Evolutionary conservation across 2,888 invertebrate species (phyloP).

Genomic region (Ophonus ardosiacus): DNA sequence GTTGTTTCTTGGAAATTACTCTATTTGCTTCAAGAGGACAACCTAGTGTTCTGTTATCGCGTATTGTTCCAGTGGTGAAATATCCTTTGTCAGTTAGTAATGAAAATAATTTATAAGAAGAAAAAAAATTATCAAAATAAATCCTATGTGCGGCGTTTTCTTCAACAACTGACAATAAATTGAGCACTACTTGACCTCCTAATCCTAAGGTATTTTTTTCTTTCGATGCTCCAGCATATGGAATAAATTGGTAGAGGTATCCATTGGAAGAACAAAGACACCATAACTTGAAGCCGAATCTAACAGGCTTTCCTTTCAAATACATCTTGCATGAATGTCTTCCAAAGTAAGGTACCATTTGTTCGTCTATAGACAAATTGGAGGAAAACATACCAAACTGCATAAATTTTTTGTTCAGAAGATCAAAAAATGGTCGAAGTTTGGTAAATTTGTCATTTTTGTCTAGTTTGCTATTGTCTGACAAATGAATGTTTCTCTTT

Average conservation of each 20-base stretch:
- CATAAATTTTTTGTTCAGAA: conserved; percentile 54
- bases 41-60: conserved; percentile 10
- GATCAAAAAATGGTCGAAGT: conserved; percentile 62
- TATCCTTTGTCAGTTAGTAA: conserved; percentile 19
- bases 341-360: no score
- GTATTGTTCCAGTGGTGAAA: conserved; percentile 21
- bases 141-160: conserved; percentile 12
- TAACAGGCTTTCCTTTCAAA: conserved; percentile 66
- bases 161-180: conserved; percentile 20
- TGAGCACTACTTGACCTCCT: conserved; percentile 17
- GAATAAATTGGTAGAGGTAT: conserved; percentile 64
- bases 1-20: conserved; percentile 8
- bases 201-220: conserved; percentile 7
- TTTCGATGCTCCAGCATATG: conserved; percentile 64
- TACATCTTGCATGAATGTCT: conserved; percentile 66
- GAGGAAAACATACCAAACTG: conserved; percentile 65
- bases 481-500: no score
- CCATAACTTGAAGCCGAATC: conserved; percentile 66
- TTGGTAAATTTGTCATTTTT: conserved; percentile 66
- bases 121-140: conserved; percentile 56
- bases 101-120: conserved; percentile 9
- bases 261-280: conserved; percentile 64
- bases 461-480: no score
- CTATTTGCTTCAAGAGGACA: conserved; percentile 7
- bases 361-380: conserved; percentile 65